Evolutionary conservation across 37 sponge, comb jelly and placozoan species (phyloP), one percentile per base, ranked within the genome.

Genomic region (Bolinopsis microptera): DNA sequence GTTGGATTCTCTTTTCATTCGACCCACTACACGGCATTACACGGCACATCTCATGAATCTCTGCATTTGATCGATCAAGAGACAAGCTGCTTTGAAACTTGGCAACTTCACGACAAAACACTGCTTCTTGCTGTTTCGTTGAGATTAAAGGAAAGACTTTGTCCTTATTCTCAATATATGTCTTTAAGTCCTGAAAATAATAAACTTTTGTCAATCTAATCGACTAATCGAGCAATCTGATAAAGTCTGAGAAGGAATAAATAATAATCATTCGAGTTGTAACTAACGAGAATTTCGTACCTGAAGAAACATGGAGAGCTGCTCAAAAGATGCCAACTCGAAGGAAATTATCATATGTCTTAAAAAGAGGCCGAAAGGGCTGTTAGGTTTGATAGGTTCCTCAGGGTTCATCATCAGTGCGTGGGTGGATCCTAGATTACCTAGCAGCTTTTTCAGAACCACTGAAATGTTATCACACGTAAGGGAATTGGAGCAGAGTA

Each of bases 311-410:
- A 16, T 36, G 18, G 30, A 41, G 25, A 86, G 61, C 18, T 86
- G 36, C 39, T 86, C 90, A 23, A 86, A 41, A 18, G 90, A 86
- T 0, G 90, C 90, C 61, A 39, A 2, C 36, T 86, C 90, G 61
- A 86, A 86, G 21, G 90, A 86, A 23, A 86, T 22, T 41, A 86
- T 39, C 36, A 86, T 86, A 25, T 39, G 90, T 41, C 90, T 86
- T 5, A 86, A 27, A 39, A 86, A 86, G 30, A 86, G 35, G 1
- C 90, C 90, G 30, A 86, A 86, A 48, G 61, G 90, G 31, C 90
- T 86, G 61, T 39, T 86, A 8, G 90, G 90, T 39, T 41, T 86
- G 61, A 86, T 27, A 8, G 39, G 90, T 40, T 39, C 25, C 22
- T 86, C 90, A 16, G 90, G 90, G 3, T 86, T 38, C 16, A 34